Evolutionary conservation across 1,140 invertebrate species (phyloP).

Genomic region (Ceratitis capitata): DNA sequence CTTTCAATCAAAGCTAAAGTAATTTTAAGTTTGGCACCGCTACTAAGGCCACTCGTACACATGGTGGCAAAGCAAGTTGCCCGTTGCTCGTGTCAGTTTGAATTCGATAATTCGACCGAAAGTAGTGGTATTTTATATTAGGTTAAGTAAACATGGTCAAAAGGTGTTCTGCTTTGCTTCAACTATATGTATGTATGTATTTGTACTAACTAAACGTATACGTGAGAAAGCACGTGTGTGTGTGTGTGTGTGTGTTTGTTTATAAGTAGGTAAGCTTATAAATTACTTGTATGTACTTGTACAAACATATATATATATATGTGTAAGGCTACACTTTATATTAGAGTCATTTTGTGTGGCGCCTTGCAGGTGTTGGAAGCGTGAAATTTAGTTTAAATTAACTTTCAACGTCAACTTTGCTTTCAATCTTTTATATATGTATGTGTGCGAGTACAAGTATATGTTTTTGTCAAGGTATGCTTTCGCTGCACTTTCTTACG

Average conservation of each 20-base stretch:
- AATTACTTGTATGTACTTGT: background rate
- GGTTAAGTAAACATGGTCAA: background rate
- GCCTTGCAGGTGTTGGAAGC: conserved; percentile 16
- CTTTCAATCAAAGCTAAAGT: conserved; percentile 33
- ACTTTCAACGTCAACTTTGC: conserved; percentile 18
- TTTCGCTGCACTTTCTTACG: background rate
- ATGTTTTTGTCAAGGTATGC: background rate
- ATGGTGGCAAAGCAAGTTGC: background rate
- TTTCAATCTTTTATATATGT: background rate
- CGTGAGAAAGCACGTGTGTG: background rate
- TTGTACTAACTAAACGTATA: no score
- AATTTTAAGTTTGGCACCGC: conserved; percentile 29
- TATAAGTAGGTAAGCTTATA: background rate
- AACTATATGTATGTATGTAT: background rate
- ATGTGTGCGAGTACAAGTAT: background rate
- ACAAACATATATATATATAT: no score
- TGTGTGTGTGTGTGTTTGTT: background rate
- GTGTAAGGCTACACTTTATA: background rate
- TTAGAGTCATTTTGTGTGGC: background rate
- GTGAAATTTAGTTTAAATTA: conserved; percentile 38
- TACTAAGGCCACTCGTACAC: background rate
- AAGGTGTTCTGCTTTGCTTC: background rate
- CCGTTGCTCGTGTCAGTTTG: background rate
- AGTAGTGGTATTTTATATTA: background rate
- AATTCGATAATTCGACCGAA: background rate